Conservation (phyloP, 1,140 invertebrate species). For the Drosophila nigrodunni region DNA sequence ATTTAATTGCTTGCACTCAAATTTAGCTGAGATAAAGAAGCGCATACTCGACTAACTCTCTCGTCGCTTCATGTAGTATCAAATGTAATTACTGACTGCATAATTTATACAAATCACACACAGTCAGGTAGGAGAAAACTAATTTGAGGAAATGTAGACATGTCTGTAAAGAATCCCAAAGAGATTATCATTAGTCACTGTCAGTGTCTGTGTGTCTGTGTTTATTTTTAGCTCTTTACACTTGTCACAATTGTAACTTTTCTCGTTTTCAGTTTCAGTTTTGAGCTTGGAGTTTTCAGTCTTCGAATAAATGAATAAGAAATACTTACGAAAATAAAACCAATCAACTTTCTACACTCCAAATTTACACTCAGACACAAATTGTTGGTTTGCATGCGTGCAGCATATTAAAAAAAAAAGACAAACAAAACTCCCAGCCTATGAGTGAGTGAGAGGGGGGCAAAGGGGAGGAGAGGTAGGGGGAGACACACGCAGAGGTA, state of each 20-base stretch:
- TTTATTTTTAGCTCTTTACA: constrained; percentile 9
- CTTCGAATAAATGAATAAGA: constrained; percentile 27
- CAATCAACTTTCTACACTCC: constrained; percentile 80
- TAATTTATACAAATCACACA: too few species aligned
- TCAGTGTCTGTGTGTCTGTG: background rate
- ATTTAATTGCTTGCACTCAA: background rate
- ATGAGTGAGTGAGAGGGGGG: constrained; percentile 27
- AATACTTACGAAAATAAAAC: constrained; percentile 53
- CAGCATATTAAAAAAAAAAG: constrained; percentile 71
- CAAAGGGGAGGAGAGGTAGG: too few species aligned
- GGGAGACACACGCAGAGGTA: background rate
- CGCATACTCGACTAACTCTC: too few species aligned
- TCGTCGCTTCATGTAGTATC: too few species aligned
- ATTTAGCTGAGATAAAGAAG: too few species aligned
- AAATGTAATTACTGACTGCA: too few species aligned
- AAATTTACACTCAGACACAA: constrained; percentile 53
- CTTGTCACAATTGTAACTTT: constrained; percentile 40
- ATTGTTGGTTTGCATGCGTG: constrained; percentile 79
- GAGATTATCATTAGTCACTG: too few species aligned
- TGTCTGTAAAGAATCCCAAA: too few species aligned
- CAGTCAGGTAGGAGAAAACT: too few species aligned
- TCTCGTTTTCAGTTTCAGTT: background rate
- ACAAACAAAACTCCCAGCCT: constrained; percentile 57
- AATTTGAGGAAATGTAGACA: too few species aligned
- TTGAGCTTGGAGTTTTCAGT: background rate